Conservation (phyloP, 2,888 invertebrate genomes). For the Volucella inflata region DNA sequence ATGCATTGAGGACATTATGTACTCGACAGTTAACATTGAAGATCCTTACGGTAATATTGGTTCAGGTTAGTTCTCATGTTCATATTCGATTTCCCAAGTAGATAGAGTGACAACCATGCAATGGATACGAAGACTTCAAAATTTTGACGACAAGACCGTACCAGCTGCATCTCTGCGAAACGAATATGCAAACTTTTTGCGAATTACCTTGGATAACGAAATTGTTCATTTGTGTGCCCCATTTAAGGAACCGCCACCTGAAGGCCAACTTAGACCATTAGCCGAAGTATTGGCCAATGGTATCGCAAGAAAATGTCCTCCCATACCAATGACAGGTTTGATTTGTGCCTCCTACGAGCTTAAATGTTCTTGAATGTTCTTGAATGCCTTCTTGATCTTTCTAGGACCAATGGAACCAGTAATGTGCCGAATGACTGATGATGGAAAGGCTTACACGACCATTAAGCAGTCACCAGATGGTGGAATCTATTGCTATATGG, state of each 20-base stretch:
- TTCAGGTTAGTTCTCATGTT: not conserved
- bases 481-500: slow-evolving; percentile 86
- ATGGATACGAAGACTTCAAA: slow-evolving; percentile 84
- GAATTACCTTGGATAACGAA: slow-evolving; percentile 84
- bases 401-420: slow-evolving; percentile 84
- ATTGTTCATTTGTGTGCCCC: slow-evolving; percentile 83
- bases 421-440: slow-evolving; percentile 84
- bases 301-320: slow-evolving; percentile 80
- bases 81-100: slow-evolving; percentile 60
- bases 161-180: slow-evolving; percentile 84
- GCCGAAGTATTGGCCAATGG: slow-evolving; percentile 84
- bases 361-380: not conserved
- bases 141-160: slow-evolving; percentile 83
- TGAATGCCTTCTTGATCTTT: not conserved
- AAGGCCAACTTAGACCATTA: slow-evolving; percentile 82
- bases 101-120: slow-evolving; percentile 85
- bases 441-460: slow-evolving; percentile 85
- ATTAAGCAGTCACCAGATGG: slow-evolving; percentile 85
- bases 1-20: slow-evolving; percentile 71
- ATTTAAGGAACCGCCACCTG: slow-evolving; percentile 84
- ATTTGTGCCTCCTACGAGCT: not conserved
- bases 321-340: slow-evolving; percentile 84
- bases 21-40: slow-evolving; percentile 53
- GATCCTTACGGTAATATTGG: slow-evolving; percentile 66
- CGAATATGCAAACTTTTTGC: slow-evolving; percentile 85